Evolutionary conservation across 2,888 invertebrate genomes (phyloP).

Genomic region (Amphipoea lucens): DNA sequence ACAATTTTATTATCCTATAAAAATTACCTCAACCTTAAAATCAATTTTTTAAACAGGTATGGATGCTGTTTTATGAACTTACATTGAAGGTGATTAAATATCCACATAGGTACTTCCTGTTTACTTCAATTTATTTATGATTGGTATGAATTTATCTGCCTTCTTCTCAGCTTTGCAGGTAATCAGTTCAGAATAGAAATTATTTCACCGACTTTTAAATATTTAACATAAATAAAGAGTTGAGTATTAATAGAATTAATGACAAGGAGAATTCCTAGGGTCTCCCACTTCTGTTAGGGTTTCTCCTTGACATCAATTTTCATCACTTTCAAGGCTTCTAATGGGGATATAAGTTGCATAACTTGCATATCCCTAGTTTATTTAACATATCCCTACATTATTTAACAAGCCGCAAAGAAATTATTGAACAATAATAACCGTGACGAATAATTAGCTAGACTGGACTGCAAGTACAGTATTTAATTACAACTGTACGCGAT

Average conservation of each 20-base stretch:
- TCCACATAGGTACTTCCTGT: conserved; percentile 9
- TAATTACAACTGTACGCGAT: conserved; percentile 36
- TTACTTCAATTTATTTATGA: conserved; percentile 9
- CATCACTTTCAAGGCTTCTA: background rate
- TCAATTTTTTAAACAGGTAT: background rate
- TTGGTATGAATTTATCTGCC: background rate
- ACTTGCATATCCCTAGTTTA: background rate
- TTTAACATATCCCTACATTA: conserved; percentile 11
- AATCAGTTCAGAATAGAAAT: background rate
- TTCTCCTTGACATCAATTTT: background rate
- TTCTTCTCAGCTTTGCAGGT: background rate
- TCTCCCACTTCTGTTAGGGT: background rate
- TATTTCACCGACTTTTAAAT: background rate
- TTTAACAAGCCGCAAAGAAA: conserved; percentile 11
- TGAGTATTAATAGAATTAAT: background rate
- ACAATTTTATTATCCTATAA: conserved; percentile 2
- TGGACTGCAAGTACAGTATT: conserved; percentile 16
- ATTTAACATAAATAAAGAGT: background rate
- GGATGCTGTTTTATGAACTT: conserved; percentile 1
- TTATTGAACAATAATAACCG: background rate
- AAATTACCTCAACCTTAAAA: background rate
- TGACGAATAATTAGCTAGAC: conserved; percentile 35
- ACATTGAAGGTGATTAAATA: conserved; percentile 6
- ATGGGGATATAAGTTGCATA: no score
- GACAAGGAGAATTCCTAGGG: background rate